These are phyloP conservation scores for Unio pictorum DNA, from an alignment of 2,888 invertebrate genomes.

Conservation along the genomic window DNA sequence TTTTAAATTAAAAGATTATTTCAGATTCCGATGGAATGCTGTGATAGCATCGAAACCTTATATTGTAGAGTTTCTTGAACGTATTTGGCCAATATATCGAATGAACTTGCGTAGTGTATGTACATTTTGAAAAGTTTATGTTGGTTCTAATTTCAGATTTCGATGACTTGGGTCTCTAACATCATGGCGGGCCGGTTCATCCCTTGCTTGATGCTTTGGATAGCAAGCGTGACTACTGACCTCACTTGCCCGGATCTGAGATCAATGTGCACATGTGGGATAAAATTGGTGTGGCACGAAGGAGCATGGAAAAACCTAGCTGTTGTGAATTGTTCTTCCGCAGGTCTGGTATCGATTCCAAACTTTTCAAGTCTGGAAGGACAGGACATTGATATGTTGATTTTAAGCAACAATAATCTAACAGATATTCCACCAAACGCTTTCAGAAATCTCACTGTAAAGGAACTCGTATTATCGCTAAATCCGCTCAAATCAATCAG, in stretches of 20 bases:
- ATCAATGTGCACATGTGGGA: slow-evolving; percentile 31
- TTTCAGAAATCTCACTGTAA: slow-evolving; percentile 27
- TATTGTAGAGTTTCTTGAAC: too few species aligned
- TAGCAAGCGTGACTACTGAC: slow-evolving; percentile 20
- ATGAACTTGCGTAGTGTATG: too few species aligned
- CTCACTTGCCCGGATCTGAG: slow-evolving; percentile 37
- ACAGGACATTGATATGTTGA: slow-evolving; percentile 30
- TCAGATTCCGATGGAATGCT: too few species aligned
- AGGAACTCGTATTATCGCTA: slow-evolving; percentile 38
- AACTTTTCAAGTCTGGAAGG: slow-evolving; percentile 22
- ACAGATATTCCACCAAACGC: slow-evolving; percentile 18
- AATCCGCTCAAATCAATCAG: slow-evolving; percentile 31
- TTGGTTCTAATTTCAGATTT: too few species aligned
- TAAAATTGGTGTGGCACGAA: slow-evolving; percentile 33
- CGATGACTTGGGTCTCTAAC: too few species aligned
- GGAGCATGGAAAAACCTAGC: slow-evolving; percentile 27
- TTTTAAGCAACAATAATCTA: slow-evolving; percentile 41
- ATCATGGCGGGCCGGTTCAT: neutral
- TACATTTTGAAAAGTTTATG: too few species aligned
- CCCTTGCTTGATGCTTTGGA: slow-evolving; percentile 9
- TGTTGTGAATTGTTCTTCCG: slow-evolving; percentile 34
- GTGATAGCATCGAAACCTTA: too few species aligned
- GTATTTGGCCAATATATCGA: too few species aligned
- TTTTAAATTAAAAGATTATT: too few species aligned
- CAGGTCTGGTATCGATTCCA: slow-evolving; percentile 21